A percentile compares a stretch with the other conserved stretches of the same genome.
phyloP scores from a whole-genome alignment of 2,113 vertebrate genomes.

The Caracal caracal region DNA sequence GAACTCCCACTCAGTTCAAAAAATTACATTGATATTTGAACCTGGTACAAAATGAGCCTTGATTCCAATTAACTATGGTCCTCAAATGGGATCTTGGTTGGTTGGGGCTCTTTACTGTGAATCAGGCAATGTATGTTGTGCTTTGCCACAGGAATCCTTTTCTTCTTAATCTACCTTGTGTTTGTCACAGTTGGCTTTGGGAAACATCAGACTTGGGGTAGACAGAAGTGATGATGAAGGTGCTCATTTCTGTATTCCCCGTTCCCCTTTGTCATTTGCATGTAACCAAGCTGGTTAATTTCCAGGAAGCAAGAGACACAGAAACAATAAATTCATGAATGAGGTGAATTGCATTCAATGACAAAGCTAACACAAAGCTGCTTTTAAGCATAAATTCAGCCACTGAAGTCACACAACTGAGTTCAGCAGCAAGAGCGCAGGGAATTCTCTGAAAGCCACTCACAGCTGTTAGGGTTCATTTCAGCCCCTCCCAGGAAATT shows the following conservation, averaged over 20 bases:
- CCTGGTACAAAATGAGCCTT: background rate
- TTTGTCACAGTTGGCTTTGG: background rate
- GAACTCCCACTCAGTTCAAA: background rate
- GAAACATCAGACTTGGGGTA: background rate
- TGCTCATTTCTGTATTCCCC: background rate
- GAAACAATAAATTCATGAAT: conserved; percentile 50
- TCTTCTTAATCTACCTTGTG: background rate
- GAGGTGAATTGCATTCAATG: background rate
- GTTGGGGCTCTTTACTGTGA: background rate
- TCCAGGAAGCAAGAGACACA: background rate
- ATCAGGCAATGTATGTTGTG: rapidly evolving
- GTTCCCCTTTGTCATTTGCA: rapidly evolving
- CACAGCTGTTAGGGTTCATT: conserved; percentile 59
- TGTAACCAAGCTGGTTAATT: background rate
- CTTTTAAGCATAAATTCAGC: background rate
- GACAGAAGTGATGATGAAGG: background rate
- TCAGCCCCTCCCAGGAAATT: conserved; percentile 63
- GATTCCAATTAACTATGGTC: background rate
- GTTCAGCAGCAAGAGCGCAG: background rate
- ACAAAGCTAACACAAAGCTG: conserved; percentile 8
- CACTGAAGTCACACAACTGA: background rate
- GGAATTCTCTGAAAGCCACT: background rate
- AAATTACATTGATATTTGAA: background rate
- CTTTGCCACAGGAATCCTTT: background rate
- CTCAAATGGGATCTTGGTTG: background rate